Percentiles rank a stretch among this genome's conserved stretches.
phyloP scores from a whole-genome alignment of 2,113 vertebrate genomes.

The Leucosticte australis region DNA sequence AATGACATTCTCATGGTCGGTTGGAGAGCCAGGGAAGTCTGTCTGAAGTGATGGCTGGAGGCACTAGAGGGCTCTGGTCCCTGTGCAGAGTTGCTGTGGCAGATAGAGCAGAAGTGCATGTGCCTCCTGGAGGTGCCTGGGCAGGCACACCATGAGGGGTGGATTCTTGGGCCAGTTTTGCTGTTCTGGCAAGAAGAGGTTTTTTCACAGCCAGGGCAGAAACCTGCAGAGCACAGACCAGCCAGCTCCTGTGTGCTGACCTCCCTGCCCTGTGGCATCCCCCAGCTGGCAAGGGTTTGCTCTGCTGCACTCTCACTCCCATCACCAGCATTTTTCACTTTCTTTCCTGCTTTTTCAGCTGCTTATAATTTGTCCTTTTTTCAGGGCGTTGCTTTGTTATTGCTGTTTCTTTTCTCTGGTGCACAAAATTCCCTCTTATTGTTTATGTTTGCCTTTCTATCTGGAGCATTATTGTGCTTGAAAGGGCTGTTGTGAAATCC shows the following conservation, averaged over 20 bases:
- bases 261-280: neutral
- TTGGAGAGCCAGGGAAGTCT: neutral
- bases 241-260: neutral
- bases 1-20: neutral
- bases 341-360: neutral
- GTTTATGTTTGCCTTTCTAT: neutral
- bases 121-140: neutral
- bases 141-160: fast-evolving
- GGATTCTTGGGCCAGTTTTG: neutral
- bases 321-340: neutral
- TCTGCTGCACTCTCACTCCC: neutral
- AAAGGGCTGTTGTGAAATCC: neutral
- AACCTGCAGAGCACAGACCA: neutral
- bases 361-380: neutral
- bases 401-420: neutral
- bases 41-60: neutral
- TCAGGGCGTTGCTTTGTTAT: neutral
- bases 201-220: neutral
- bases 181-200: neutral
- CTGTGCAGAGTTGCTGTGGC: neutral
- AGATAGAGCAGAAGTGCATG: neutral
- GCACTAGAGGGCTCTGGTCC: neutral
- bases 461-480: neutral
- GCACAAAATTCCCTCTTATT: neutral
- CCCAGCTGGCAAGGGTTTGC: neutral